Evolutionary conservation across 2,888 invertebrate species (phyloP).

Genomic region (Hemistola chrysoprasaria): DNA sequence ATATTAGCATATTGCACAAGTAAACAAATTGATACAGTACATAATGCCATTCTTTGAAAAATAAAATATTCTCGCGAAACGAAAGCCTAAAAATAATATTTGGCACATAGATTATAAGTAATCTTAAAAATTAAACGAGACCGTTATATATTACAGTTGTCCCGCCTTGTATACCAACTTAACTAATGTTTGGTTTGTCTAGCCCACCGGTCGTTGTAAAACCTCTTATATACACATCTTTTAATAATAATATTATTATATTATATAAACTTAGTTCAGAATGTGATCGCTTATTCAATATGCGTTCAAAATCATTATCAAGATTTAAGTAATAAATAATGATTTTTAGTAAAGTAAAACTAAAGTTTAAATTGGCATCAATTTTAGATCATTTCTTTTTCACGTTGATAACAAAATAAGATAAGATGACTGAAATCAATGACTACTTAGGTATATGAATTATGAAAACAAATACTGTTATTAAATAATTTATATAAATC

Average conservation of each 20-base stretch:
- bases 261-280: constrained; percentile 42
- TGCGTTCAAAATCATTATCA: too few species aligned
- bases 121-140: constrained; percentile 47
- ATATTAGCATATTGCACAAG: constrained; percentile 60
- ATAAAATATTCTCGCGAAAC: constrained; percentile 53
- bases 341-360: constrained; percentile 20
- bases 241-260: constrained; percentile 9
- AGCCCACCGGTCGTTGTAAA: constrained; percentile 72
- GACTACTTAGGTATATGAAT: too few species aligned
- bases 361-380: constrained; percentile 17
- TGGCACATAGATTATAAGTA: constrained; percentile 65
- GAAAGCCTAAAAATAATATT: constrained; percentile 63
- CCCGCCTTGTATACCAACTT: constrained; percentile 52
- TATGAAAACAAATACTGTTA: constrained; percentile 3
- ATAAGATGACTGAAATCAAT: too few species aligned
- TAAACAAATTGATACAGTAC: constrained; percentile 63
- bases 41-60: constrained; percentile 64
- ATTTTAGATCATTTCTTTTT: too few species aligned
- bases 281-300: constrained; percentile 52
- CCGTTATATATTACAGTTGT: constrained; percentile 67
- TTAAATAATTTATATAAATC: too few species aligned
- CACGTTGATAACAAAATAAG: too few species aligned
- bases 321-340: constrained; percentile 35
- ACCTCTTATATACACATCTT: constrained; percentile 46
- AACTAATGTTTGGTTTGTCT: constrained; percentile 79